phyloP scores from a whole-genome alignment of 2,888 invertebrate genomes.

The Pyrrhia umbra region DNA sequence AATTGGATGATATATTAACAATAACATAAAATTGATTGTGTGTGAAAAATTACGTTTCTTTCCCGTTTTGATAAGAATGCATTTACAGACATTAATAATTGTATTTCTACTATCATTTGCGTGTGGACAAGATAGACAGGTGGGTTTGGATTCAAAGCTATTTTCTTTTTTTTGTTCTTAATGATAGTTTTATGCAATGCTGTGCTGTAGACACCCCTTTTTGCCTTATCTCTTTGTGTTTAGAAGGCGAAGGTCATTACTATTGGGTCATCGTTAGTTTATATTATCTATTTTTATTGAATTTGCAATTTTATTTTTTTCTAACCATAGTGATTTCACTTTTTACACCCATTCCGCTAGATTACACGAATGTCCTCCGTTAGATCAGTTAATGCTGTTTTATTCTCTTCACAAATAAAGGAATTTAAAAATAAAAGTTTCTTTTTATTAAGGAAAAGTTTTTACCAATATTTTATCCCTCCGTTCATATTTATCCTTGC shows the following conservation, averaged over 20 bases:
- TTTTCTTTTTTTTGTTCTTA: background rate
- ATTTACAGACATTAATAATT: constrained; percentile 71
- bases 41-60: constrained; percentile 72
- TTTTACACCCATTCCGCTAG: background rate
- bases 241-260: constrained; percentile 48
- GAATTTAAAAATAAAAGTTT: background rate
- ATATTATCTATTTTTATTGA: background rate
- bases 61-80: constrained; percentile 72
- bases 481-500: constrained; percentile 20
- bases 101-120: constrained; percentile 68
- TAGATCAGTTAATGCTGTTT: too few species aligned
- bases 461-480: background rate
- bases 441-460: background rate
- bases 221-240: constrained; percentile 45
- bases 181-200: background rate
- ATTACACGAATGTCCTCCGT: too few species aligned
- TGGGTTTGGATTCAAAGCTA: constrained; percentile 58
- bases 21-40: constrained; percentile 64
- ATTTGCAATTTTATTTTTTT: background rate
- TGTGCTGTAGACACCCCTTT: constrained; percentile 43
- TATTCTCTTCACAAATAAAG: background rate
- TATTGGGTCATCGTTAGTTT: constrained; percentile 5
- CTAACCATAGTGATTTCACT: too few species aligned
- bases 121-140: constrained; percentile 81
- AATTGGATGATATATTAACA: constrained; percentile 59